Evolutionary conservation across 2,888 invertebrate species (phyloP).

Genomic region (Trichogramma dendrolimi): DNA sequence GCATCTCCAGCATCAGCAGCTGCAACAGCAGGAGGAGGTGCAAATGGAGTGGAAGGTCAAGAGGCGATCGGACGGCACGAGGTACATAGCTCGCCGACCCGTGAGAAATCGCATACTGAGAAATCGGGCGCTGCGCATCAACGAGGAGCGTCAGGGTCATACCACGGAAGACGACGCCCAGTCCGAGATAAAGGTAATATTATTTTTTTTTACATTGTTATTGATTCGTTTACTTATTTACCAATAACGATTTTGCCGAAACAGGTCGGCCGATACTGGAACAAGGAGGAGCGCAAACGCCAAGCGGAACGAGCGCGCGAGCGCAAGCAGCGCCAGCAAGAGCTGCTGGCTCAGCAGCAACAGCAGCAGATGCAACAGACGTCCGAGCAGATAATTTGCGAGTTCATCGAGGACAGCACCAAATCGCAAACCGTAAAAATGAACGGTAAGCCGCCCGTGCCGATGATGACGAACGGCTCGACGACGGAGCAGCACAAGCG

Average conservation of each 20-base stretch:
- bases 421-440: slow-evolving; percentile 35
- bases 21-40: slow-evolving; percentile 41
- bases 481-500: slow-evolving; percentile 51
- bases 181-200: slow-evolving; percentile 66
- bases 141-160: slow-evolving; percentile 63
- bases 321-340: slow-evolving; percentile 58
- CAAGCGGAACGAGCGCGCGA: slow-evolving; percentile 69
- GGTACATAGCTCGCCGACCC: slow-evolving; percentile 72
- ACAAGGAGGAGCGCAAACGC: slow-evolving; percentile 69
- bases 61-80: slow-evolving; percentile 68
- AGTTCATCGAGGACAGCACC: slow-evolving; percentile 47
- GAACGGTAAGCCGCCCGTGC: slow-evolving; percentile 47
- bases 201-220: background rate
- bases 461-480: slow-evolving; percentile 29
- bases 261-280: slow-evolving; percentile 69
- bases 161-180: slow-evolving; percentile 74
- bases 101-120: slow-evolving; percentile 64
- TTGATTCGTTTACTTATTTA: background rate
- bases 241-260: slow-evolving; percentile 3
- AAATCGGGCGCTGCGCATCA: slow-evolving; percentile 64
- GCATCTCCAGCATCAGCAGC: slow-evolving; percentile 20
- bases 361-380: slow-evolving; percentile 37
- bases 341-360: slow-evolving; percentile 38
- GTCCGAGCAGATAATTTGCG: slow-evolving; percentile 32
- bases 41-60: slow-evolving; percentile 75